These are phyloP conservation scores for Chiropotes sagulatus DNA, from an alignment of 2,797 vertebrate species.

Conservation along the genomic window DNA sequence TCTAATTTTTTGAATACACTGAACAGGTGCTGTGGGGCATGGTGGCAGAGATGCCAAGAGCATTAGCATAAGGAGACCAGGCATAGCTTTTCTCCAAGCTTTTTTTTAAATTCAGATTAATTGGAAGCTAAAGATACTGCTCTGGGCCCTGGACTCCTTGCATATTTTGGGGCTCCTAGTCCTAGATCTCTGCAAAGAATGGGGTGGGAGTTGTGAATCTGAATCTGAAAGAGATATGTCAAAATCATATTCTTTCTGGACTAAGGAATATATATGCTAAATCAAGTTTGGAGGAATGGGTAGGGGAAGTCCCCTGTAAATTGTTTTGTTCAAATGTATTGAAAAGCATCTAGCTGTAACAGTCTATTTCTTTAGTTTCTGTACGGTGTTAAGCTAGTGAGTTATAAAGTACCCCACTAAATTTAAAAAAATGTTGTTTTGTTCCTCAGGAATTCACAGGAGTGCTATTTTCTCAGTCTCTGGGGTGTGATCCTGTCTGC, in stretches of 20 bases:
- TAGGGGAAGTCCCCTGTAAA: not conserved
- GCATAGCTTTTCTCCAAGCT: not conserved
- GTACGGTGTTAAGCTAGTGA: constrained; percentile 2
- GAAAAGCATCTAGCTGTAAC: constrained; percentile 16
- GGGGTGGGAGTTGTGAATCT: not conserved
- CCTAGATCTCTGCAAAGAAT: not conserved
- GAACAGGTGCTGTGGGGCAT: not conserved
- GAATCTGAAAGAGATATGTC: not conserved
- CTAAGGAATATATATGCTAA: not conserved
- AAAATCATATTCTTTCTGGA: not conserved
- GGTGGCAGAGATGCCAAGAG: not conserved
- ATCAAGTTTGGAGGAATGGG: not conserved
- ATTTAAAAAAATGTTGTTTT: not conserved
- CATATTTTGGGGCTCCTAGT: not conserved
- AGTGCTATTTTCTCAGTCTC: constrained; percentile 34
- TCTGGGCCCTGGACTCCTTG: not conserved
- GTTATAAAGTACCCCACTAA: constrained; percentile 36
- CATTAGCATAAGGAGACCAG: not conserved
- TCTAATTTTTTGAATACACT: constrained; percentile 17
- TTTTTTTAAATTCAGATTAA: not conserved
- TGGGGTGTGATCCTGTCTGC: constrained; percentile 29
- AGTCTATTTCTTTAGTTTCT: not conserved
- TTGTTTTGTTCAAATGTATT: not conserved
- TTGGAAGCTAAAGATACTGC: not conserved
- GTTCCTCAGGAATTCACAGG: constrained; percentile 45